A percentile compares a stretch with the other conserved stretches of the same genome.
phyloP scores from a whole-genome alignment of 2,797 vertebrate genomes.

The Manis pentadactyla region DNA sequence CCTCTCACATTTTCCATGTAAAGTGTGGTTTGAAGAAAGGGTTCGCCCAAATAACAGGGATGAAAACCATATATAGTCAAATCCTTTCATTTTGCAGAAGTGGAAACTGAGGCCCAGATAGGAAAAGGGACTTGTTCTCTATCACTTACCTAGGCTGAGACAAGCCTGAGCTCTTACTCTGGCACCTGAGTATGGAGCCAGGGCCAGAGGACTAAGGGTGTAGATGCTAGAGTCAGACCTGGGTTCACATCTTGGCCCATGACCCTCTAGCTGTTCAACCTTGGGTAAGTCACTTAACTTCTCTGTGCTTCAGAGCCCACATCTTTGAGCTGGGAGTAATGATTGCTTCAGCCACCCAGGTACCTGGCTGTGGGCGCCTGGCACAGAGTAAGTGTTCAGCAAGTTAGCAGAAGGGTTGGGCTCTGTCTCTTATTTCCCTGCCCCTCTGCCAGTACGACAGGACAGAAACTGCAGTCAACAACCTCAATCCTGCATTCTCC shows the following conservation, averaged over 20 bases:
- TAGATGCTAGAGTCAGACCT: not conserved
- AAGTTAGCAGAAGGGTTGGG: not conserved
- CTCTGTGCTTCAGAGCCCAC: not conserved
- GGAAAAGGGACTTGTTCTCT: not conserved
- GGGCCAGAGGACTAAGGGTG: not conserved
- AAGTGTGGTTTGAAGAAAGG: not conserved
- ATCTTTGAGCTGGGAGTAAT: not conserved
- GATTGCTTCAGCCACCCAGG: not conserved
- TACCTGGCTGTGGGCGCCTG: not conserved
- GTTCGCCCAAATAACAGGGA: not conserved
- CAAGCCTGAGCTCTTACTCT: not conserved
- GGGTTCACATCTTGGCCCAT: not conserved
- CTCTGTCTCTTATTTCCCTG: not conserved
- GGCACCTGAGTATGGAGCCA: not conserved
- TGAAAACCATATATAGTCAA: not conserved
- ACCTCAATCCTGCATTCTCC: constrained; percentile 97
- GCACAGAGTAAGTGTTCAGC: not conserved
- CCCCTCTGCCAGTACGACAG: constrained; percentile 90
- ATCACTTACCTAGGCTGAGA: not conserved
- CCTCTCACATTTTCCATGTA: not conserved
- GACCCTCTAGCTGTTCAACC: not conserved
- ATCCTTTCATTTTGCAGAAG: not conserved
- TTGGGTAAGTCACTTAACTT: not conserved
- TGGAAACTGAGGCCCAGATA: not conserved
- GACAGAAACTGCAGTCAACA: constrained; percentile 98